Evolutionary conservation across 2,888 invertebrate species (phyloP).

Genomic region (Corbicula japonica): DNA sequence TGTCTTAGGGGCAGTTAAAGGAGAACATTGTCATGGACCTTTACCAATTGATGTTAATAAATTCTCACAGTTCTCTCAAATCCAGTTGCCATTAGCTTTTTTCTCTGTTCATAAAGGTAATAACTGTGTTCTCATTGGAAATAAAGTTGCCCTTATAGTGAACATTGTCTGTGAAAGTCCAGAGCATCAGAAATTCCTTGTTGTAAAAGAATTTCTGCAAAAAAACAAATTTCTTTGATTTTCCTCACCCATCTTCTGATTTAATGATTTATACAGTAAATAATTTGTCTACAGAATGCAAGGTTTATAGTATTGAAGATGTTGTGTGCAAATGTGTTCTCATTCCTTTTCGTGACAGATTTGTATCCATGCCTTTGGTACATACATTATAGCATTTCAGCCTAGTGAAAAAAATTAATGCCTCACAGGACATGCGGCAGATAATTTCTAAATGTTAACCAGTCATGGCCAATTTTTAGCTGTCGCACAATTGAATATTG

Average conservation of each 20-base stretch:
- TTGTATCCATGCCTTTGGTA: conserved; percentile 20
- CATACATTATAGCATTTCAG: conserved; percentile 34
- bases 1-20: conserved; percentile 9
- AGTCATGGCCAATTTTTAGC: no score
- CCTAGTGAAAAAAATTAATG: no score
- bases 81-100: conserved; percentile 8
- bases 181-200: conserved; percentile 19
- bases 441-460: no score
- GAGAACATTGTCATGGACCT: conserved; percentile 30
- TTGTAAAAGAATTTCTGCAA: conserved; percentile 27
- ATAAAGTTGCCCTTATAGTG: conserved; percentile 13
- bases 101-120: conserved; percentile 6
- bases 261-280: conserved; percentile 43
- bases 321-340: conserved; percentile 44
- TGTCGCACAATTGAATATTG: no score
- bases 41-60: not conserved
- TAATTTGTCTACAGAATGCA: conserved; percentile 16
- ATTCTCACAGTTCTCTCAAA: conserved; percentile 12
- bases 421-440: no score
- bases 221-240: conserved; percentile 23
- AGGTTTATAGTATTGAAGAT: conserved; percentile 17
- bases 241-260: conserved; percentile 35
- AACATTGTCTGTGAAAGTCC: conserved; percentile 8
- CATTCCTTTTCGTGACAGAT: conserved; percentile 31
- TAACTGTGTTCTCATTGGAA: conserved; percentile 19